phyloP scores from a whole-genome alignment of 2,888 invertebrate genomes.

The Stenchaetothrips biformis region DNA sequence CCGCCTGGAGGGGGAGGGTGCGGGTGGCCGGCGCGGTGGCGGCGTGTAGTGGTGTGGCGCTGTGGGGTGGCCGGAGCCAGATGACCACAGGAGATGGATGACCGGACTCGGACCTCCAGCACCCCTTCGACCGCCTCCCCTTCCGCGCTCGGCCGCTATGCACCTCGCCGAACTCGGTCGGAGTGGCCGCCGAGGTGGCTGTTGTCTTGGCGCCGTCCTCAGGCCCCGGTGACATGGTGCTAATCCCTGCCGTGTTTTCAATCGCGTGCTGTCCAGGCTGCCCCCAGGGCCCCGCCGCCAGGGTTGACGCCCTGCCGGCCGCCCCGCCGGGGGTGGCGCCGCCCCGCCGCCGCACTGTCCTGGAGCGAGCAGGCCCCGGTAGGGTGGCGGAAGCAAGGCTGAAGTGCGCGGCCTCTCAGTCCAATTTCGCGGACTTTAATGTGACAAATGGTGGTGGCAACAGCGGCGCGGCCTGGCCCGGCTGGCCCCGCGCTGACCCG shows the following conservation, averaged over 20 bases:
- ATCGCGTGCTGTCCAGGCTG: not conserved
- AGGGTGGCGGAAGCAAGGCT: not conserved
- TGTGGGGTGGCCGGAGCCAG: not conserved
- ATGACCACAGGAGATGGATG: constrained; percentile 20
- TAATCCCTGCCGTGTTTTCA: not conserved
- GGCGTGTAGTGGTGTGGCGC: not conserved
- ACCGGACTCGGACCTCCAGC: not conserved
- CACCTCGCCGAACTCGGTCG: not conserved
- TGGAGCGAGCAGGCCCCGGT: not conserved
- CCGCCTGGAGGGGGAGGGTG: not conserved
- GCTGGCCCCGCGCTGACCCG: not conserved
- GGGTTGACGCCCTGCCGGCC: not conserved
- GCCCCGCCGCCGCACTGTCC: not conserved
- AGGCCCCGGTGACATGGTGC: no score
- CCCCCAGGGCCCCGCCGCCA: not conserved
- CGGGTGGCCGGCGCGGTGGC: not conserved
- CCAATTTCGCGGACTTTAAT: constrained; percentile 24
- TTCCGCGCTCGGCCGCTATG: not conserved
- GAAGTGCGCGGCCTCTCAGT: not conserved
- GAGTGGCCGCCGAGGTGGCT: not conserved
- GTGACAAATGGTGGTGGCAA: constrained; percentile 20
- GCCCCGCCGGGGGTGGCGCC: not conserved
- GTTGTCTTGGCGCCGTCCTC: not conserved
- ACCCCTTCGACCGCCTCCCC: not conserved
- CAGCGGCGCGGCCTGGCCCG: not conserved